phyloP scores from a whole-genome alignment of 2,113 vertebrate genomes.

The Centropus bengalensis region DNA sequence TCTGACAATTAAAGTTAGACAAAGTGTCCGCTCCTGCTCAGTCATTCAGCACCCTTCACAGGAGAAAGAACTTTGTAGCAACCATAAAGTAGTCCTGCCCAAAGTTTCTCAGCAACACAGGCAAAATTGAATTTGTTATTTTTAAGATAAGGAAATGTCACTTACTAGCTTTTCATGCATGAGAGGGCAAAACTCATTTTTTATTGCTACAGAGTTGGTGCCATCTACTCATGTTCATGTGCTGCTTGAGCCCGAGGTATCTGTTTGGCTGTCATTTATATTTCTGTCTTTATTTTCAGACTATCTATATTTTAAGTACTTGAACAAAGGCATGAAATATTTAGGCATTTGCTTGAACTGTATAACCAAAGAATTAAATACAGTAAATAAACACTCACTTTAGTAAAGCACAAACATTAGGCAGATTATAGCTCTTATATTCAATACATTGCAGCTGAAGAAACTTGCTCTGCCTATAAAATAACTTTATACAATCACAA shows the following conservation, averaged over 20 bases:
- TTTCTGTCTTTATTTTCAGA: neutral
- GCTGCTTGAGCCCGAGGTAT: neutral
- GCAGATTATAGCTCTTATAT: neutral
- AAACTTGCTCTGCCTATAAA: neutral
- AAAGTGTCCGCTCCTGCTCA: neutral
- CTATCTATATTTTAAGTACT: neutral
- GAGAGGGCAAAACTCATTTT: neutral
- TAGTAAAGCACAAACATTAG: neutral
- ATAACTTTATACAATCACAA: neutral
- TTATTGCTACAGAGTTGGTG: neutral
- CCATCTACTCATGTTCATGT: neutral
- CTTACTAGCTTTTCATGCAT: neutral
- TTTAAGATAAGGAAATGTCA: neutral
- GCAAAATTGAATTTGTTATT: neutral
- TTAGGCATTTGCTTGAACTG: neutral
- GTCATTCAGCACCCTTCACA: neutral
- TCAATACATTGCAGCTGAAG: neutral
- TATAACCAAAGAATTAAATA: neutral
- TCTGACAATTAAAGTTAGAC: neutral
- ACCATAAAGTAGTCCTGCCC: neutral
- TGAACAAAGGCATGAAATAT: neutral
- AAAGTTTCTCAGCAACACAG: neutral
- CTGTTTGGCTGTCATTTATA: neutral
- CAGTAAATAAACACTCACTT: neutral
- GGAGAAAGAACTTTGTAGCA: neutral